Evolutionary conservation across 1,140 invertebrate genomes (phyloP), one percentile per base, ranked within the genome.

Genomic region (Sminthurinus signatus): DNA sequence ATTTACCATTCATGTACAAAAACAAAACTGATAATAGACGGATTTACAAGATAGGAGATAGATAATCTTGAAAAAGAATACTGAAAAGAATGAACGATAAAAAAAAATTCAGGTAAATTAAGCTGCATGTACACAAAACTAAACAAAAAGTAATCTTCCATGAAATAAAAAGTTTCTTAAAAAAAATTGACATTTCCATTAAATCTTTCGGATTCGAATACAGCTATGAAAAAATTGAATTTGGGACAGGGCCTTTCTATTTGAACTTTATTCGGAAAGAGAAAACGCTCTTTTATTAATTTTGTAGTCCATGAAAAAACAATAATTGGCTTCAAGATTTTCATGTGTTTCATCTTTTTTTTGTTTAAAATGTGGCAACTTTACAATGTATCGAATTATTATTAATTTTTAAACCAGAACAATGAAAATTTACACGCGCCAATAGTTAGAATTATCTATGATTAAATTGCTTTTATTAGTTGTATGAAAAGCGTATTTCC

Each of bases 241-340:
- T 65, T 50, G 52, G 64, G 59, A 61, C 64, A 66, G 64, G 59
- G 64, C 21, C 46, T 61, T 61, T 61, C 17, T 27, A 60, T 60
- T 61, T 61, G 59, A 29, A 29, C 48, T 61, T 61, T 61, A 61
- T 27, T 59, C 44, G 39, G 43, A 46, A 21, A 32, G 44, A 21
- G 21, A 46, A n/a, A 14, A 46, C 21, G n/a, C 5, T n/a, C 5
- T n/a, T 46, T 46, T 15, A 36, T 8, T 15, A 36, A 36, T 36
- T 36, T 36, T 36, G 21, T 48, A 10, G 21, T 48, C 19, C 21
- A 10, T 14, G 46, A 19, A 23, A 19, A 23, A 19, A 10, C 10
- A 48, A 19, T 12, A 10, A 48, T 8, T 48, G 5, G 46, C 8
- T 12, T 48, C 5, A 8, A 12, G 46, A 14, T 48, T 10, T 8